Evolutionary conservation across 2,113 vertebrate genomes (phyloP).

Genomic region (Acinonyx jubatus): DNA sequence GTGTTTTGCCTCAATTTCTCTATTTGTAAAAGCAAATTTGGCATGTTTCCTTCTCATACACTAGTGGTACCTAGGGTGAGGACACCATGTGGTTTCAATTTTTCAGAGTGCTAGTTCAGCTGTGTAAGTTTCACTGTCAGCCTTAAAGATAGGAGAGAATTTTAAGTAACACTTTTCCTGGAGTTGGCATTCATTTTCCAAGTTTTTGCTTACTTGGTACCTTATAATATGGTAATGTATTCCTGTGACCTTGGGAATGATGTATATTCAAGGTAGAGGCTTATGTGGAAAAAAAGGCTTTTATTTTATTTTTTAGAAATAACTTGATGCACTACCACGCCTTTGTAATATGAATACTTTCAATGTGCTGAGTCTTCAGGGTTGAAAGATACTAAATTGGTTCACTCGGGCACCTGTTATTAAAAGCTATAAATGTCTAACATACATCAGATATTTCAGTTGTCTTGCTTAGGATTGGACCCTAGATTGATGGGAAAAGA

Average conservation of each 20-base stretch:
- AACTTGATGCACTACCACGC: neutral
- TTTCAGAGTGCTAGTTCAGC: constrained; percentile 19
- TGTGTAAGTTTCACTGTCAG: neutral
- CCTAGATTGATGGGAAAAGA: constrained; percentile 37
- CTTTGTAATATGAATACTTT: neutral
- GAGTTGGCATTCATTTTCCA: constrained; percentile 46
- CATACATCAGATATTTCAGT: constrained; percentile 41
- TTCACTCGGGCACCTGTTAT: constrained; percentile 20
- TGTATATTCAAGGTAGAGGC: constrained; percentile 41
- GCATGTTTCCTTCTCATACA: neutral
- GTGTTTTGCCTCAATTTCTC: constrained; percentile 60
- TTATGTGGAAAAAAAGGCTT: constrained; percentile 26
- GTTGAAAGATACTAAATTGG: neutral
- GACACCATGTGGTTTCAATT: constrained; percentile 50
- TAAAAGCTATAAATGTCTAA: constrained; percentile 49
- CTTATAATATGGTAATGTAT: constrained; percentile 57
- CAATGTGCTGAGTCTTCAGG: neutral
- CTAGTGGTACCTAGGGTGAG: neutral
- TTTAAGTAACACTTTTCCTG: constrained; percentile 29
- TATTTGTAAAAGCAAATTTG: constrained; percentile 35
- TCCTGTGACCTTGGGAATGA: constrained; percentile 55
- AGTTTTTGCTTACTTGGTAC: constrained; percentile 41
- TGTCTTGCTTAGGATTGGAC: constrained; percentile 59
- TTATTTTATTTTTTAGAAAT: constrained; percentile 11
- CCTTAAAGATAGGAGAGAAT: constrained; percentile 32